Evolutionary conservation across 1,140 invertebrate species (phyloP).

Genomic region (Leptestheria dahalacensis): DNA sequence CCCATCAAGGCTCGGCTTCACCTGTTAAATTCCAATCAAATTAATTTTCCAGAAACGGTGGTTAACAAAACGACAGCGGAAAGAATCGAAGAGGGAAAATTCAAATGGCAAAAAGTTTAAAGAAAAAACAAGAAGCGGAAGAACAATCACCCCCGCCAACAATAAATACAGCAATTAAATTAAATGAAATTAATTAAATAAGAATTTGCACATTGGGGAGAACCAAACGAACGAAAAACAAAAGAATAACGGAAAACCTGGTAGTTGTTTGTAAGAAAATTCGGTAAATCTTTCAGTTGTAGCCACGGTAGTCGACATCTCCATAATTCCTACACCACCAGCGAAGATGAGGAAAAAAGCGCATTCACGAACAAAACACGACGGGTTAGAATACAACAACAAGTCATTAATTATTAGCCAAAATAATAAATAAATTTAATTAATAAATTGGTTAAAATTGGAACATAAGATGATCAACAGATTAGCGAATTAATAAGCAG

Average conservation of each 20-base stretch:
- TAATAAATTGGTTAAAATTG: no score
- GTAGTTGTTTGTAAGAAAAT: constrained; percentile 16
- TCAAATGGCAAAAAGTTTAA: neutral
- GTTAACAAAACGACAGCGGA: neutral
- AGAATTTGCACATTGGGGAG: no score
- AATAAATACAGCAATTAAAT: neutral
- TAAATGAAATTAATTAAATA: neutral
- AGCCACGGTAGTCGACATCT: constrained; percentile 16
- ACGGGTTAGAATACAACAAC: neutral
- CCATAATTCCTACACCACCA: constrained; percentile 1
- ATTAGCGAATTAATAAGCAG: no score
- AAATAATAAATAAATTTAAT: no score
- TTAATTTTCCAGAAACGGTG: neutral
- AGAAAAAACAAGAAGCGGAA: no score
- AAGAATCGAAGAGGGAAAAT: neutral
- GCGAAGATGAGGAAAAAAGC: neutral
- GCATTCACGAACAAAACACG: neutral
- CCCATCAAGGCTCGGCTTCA: constrained; percentile 2
- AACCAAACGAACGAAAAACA: constrained; percentile 1
- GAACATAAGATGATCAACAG: no score
- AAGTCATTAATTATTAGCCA: neutral
- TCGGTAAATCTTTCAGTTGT: constrained; percentile 13
- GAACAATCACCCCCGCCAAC: no score
- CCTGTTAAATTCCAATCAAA: constrained; percentile 2
- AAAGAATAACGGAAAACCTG: constrained; percentile 14